Evolutionary conservation across 2,113 vertebrate species (phyloP), one percentile per base, ranked within the genome.

Genomic region (Heterotilapia buettikoferi): DNA sequence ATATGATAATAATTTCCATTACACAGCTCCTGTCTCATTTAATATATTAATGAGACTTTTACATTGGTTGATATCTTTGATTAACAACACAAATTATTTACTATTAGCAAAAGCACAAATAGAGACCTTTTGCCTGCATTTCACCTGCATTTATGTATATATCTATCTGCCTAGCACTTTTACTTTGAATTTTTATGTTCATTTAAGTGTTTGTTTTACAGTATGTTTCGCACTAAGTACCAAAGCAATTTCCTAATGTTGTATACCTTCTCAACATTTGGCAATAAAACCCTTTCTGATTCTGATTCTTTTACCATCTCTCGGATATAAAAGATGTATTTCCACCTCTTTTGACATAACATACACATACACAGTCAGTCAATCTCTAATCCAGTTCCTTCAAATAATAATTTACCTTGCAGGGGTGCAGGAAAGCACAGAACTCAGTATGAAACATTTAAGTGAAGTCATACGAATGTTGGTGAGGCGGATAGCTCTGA

Each of bases 391-490:
- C n/a, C 13, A 50, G 43, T 38, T 83, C 43, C 45, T 50, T 52
- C 16, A 82, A 19, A 54, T n/a, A 33, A 13, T 38, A 24, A 43
- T 9, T 82, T 97, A 98, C 88, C 90, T 95, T 19, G 91, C 26
- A 26, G 94, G 89, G 0, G 97, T 92, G 38, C 97, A 97, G 50
- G 97, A 96, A 80, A 99, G 95, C 29, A 99, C 98, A 0, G 97
- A 94, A 0, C 97, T 97, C 90, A 99, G 94, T 31, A 99, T 95
- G 0, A 97, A 97, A 95, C 98, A 98, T 89, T 99, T 99, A 76
- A 98, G 97, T 1, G 98, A 96, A 0, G 98, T 99, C 98, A 99
- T 98, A 56, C 96, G 97, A 86, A 99, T 96, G 0, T 96, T 96
- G 1, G 96, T 93, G 79, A 99, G 97, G 80, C 97, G 93, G 92